Base-by-base conservation (phyloP, 1,140 invertebrate species). In the Lepeophtheirus salmonis region DNA sequence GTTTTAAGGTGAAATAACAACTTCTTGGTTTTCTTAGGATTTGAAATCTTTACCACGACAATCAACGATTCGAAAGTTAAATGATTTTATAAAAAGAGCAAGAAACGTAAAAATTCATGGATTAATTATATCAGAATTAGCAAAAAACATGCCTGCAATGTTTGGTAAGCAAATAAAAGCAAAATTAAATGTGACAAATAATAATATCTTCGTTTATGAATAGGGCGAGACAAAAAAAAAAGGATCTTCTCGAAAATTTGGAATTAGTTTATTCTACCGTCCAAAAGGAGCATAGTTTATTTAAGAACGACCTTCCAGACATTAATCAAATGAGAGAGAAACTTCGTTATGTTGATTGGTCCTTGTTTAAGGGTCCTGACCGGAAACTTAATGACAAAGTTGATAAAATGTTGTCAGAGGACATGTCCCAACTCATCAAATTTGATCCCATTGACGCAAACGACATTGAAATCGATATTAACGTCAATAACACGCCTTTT, bases 41-140 rank as follows among this genome's bases (percentile, higher is more conserved):
- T 68, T 79, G 14, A 75, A 78, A 64, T 71, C 70, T 63, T 66
- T 79, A 22, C 78, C 78, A 22, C 67, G 75, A 62, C 78, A 78
- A 70, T 75, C 78, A 17, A 75, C 77, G 4, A 65, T 79, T 13
- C 65, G 78, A 21, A 80, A 80, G 65, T 64, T 79, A 41, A 79
- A 79, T 68, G 78, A 80, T 67, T 67, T 79, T 10, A 79, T 80
- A 59, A 79, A 79, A 62, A 66, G 78, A 65, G 77, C 78, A 25
- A 68, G 78, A 65, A 65, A 79, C n/a, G 78, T 77, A 26, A 80
- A 80, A 59, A 79, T 79, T 50, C 72, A 74, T 63, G 68, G 75
- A 41, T 66, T 80, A 41, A 72, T 71, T 64, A 76, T 76, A 63
- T 50, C 49, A n/a, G 49, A 50, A 50, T 50, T 50, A 50, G 49